These are phyloP conservation scores for Acrocephalus arundinaceus DNA, from an alignment of 2,113 vertebrate genomes.

Conservation along the genomic window DNA sequence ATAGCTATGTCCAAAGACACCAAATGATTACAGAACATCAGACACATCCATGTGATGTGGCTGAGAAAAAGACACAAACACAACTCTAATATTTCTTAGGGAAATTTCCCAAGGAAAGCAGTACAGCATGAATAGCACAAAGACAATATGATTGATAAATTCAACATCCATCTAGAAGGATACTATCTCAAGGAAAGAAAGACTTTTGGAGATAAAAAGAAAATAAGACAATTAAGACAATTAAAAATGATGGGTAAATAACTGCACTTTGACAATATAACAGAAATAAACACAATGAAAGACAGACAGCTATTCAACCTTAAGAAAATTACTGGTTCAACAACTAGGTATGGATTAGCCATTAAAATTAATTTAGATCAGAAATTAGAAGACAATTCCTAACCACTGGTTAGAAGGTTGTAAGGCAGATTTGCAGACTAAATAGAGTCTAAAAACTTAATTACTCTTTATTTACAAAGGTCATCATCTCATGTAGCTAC, in stretches of 20 bases:
- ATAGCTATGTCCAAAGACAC: neutral
- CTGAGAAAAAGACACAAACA: neutral
- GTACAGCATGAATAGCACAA: neutral
- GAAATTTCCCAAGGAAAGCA: neutral
- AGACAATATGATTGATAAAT: neutral
- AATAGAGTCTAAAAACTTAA: neutral
- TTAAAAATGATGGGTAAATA: neutral
- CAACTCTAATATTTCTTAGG: neutral
- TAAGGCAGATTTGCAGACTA: neutral
- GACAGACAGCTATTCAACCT: neutral
- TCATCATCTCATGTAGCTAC: neutral
- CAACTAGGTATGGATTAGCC: neutral
- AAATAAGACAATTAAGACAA: neutral
- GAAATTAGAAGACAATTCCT: neutral
- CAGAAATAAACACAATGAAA: neutral
- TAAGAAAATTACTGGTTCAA: neutral
- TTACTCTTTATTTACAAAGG: neutral
- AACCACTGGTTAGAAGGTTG: neutral
- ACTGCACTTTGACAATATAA: neutral
- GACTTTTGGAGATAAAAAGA: neutral
- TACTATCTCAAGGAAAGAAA: neutral
- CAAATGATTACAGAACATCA: neutral
- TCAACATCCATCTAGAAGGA: neutral
- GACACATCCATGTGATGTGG: neutral
- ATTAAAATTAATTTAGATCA: neutral